Conservation (phyloP, 2,113 vertebrate species). For the Centrocercus urophasianus region DNA sequence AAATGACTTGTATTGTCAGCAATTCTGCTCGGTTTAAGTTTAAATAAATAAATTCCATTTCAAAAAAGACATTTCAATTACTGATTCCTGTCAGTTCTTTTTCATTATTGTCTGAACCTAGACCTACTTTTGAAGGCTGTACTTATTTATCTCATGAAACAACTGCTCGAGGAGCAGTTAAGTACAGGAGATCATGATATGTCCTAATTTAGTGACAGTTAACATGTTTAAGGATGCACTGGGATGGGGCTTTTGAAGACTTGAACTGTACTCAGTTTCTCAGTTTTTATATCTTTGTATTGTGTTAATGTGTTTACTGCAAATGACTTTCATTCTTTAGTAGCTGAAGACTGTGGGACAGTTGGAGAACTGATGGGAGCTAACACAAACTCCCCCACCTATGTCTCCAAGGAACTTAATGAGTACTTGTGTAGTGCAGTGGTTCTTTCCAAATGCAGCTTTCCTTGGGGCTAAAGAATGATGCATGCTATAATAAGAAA, state of each 20-base stretch:
- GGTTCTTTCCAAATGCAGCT: background rate
- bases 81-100: constrained; percentile 17
- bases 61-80: constrained; percentile 34
- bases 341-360: background rate
- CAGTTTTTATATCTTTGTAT: background rate
- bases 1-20: background rate
- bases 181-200: background rate
- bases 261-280: background rate
- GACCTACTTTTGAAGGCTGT: background rate
- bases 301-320: background rate
- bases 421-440: background rate
- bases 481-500: background rate
- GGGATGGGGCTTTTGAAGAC: background rate
- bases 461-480: background rate
- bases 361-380: background rate
- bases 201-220: constrained; percentile 6
- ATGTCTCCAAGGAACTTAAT: background rate
- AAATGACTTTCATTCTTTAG: background rate
- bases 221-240: background rate
- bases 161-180: background rate
- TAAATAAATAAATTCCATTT: background rate
- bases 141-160: constrained; percentile 20
- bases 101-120: constrained; percentile 14
- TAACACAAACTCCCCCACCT: background rate
- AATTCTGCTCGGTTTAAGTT: background rate